Evolutionary conservation across 2,888 invertebrate genomes (phyloP).

Genomic region (Agrypnus murinus): DNA sequence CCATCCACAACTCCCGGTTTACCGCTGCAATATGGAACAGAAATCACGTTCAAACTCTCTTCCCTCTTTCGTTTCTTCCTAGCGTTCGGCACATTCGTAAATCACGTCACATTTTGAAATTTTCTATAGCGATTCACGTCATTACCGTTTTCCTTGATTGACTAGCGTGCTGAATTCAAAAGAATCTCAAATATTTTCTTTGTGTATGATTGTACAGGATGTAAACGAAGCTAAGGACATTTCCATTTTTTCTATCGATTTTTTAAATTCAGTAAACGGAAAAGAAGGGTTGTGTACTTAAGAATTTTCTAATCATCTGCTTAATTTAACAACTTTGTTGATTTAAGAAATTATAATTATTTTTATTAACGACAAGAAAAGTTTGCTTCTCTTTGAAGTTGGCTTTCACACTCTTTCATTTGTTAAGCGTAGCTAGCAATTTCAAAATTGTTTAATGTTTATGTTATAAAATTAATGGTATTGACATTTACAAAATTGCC

Average conservation of each 20-base stretch:
- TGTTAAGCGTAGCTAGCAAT: no score
- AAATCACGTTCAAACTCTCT: constrained; percentile 45
- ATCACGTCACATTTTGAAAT: constrained; percentile 51
- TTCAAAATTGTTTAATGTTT: no score
- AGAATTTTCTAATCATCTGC: no score
- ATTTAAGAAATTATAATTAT: no score
- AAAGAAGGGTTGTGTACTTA: no score
- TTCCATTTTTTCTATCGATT: not conserved
- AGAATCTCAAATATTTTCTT: constrained; percentile 8
- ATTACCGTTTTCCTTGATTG: constrained; percentile 43
- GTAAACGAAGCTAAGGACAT: not conserved
- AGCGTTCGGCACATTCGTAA: constrained; percentile 46
- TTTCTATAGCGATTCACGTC: constrained; percentile 49
- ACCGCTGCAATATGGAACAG: constrained; percentile 45
- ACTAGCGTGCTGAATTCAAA: constrained; percentile 45
- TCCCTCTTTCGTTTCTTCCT: constrained; percentile 38
- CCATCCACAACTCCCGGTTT: constrained; percentile 45
- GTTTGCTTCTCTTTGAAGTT: no score
- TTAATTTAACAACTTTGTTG: no score
- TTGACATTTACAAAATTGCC: no score
- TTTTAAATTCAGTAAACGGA: no score
- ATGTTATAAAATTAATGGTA: no score
- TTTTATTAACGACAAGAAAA: no score
- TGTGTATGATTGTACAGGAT: not conserved
- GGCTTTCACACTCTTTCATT: no score